Evolutionary conservation across 2,888 invertebrate genomes (phyloP), one percentile per base, ranked within the genome.

Genomic region (Anarsia innoxiella): DNA sequence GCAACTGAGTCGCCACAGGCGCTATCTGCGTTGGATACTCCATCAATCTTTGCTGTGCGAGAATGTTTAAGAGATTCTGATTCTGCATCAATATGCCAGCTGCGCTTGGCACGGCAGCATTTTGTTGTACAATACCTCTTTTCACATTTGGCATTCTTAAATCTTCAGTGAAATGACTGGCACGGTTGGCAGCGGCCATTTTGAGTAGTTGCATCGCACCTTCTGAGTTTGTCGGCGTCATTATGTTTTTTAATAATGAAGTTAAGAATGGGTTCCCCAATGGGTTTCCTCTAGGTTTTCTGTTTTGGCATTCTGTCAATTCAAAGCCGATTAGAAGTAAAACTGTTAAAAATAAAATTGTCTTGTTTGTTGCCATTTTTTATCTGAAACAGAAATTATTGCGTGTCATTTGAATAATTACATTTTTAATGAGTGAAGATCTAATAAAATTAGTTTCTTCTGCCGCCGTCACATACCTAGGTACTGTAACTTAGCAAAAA

Each of bases 171-270:
- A 32, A 14, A 4, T 11, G 33, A 26, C 13, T 34, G 4, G 26
- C 34, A 23, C 15, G 8, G 19, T 19, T 19, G 3, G 27, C 27
- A 19, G 16, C 14, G 3, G 27, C 12, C 26, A 42, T 36, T 38
- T 32, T 48, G 2, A 64, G 32, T 1, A 58, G 33, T 38, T 59
- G 47, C 28, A 61, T 29, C 1, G 57, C 50, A 12, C 50, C 56
- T 27, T 53, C 60, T 0, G 53, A 47, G 10, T 56, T 59, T 2
- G 38, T 47, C 4, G 64, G 57, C 9, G 61, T 54, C 2, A 69
- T 27, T 1, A 66, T 53, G 1, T 56, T 59, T 49, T 62, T 59
- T 6, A 70, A 31, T 1, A 44, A 5, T 6, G 45, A 42, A 2
- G 45, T 35, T 32, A 48, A 44, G 9, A 46, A 25, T 5, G 49